Evolutionary conservation across 2,797 vertebrate genomes (phyloP), one percentile per base, ranked within the genome.

Genomic region (Macrochelys suwanniensis): DNA sequence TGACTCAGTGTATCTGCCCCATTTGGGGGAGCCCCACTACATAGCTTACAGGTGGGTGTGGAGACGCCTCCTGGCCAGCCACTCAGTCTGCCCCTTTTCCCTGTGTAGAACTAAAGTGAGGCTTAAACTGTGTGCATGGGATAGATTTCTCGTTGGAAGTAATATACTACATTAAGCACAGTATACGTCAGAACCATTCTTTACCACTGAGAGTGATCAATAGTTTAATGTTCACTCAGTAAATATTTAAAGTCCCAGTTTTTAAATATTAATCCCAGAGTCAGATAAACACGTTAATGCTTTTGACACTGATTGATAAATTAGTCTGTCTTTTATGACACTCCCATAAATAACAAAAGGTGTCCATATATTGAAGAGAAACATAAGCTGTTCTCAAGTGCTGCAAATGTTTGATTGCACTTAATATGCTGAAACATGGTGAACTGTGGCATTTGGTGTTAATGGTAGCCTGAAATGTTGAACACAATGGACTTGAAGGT

Each of bases 251-350:
- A 88, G 57, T 59, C 37, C 1, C 59, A 47, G 15, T 56, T 28
- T 90, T 83, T 91, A 85, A 86, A 82, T 37, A 11, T 31, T 78
- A 37, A 33, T n/a, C 85, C 26, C 37, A 93, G 49, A 89, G 26
- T 17, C 86, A 92, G 89, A 5, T 25, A 85, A 88, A 2, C 54
- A 82, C 83, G 56, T 42, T 76, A 85, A 61, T 26, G 25, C 11
- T 94, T 91, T 56, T 26, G 84, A 85, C 0, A 1, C 5, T 8
- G 13, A 85, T 19, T 8, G 77, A 15, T 74, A 93, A 91, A 85
- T 33, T 16, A 82, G 81, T 23, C 8, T 82, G 91, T 90, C 74
- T 79, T 89, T 83, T 53, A 13, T 4, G 17, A 26, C 37, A 45
- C 25, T 51, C 47, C 23, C 68, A 51, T 57, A 87, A 84, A 78